Evolutionary conservation across 2,888 invertebrate genomes (phyloP), one percentile per base, ranked within the genome.

Genomic region (Diaprepes abbreviatus): DNA sequence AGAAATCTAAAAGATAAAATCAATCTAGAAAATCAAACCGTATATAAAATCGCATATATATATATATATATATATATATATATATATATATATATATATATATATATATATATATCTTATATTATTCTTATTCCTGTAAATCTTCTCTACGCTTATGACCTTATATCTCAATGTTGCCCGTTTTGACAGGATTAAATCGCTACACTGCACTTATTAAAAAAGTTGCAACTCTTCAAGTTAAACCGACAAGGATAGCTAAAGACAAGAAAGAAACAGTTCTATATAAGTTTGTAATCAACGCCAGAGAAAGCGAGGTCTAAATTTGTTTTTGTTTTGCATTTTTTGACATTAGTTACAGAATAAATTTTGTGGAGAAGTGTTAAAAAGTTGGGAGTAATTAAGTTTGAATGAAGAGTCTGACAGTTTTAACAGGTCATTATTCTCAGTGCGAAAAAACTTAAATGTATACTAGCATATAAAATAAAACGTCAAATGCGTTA

Each of bases 161-260:
- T 17, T n/a, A 58, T 9, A 31, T 40, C 58, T 58, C 17, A 14
- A 58, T 58, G 16, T 17, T 9, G 40, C 31, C 43, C 28, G 40
- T 58, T 58, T 58, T 58, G 58, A 58, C 58, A 58, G 43, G 40
- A 58, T 58, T 58, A 43, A 58, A 43, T 43, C 58, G 58, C 40
- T 43, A 43, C 40, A 43, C 17, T 43, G 58, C 31, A 58, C 58
- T 43, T 43, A 43, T 58, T 58, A 58, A 58, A 57, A 58, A 58
- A 36, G 38, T 55, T 38, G 36, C 55, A 19, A 21, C 21, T 38
- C 24, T 17, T 1, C 36, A 4, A 55, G 38, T 24, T 36, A 7
- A 36, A 55, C 36, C 6, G 21, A 24, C 21, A 36, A 24, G 9
- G 55, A 55, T 10, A 19, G 19, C 10, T 12, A 35, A 36, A 36